Percentiles rank a stretch among this genome's conserved stretches.
phyloP scores from a whole-genome alignment of 92 coral and sea anemone genomes.

The Porites cylindrica region DNA sequence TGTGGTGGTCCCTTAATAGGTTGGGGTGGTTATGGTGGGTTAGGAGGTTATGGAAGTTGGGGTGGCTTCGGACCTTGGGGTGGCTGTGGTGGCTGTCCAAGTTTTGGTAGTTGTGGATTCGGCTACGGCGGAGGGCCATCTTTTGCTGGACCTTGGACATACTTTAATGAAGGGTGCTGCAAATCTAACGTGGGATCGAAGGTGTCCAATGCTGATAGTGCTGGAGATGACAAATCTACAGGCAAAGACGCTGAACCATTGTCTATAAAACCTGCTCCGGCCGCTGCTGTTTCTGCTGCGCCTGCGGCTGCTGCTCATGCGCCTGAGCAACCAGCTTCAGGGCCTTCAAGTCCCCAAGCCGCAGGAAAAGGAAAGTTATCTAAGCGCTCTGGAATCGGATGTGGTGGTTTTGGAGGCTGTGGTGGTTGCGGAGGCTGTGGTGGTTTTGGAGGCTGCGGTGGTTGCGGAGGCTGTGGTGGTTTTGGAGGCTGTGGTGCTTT shows the following conservation, averaged over 20 bases:
- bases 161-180: constrained; percentile 74
- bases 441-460: constrained; percentile 59
- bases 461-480: constrained; percentile 60
- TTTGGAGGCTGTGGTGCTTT: constrained; percentile 60
- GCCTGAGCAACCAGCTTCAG: constrained; percentile 24
- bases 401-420: constrained; percentile 30
- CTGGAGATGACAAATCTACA: constrained; percentile 5
- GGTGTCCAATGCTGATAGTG: constrained; percentile 15
- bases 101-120: constrained; percentile 71
- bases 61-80: constrained; percentile 82
- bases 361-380: constrained; percentile 48
- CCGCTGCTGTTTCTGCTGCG: background rate
- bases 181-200: constrained; percentile 77
- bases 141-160: constrained; percentile 46
- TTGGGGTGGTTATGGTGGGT: constrained; percentile 69
- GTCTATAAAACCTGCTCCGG: constrained; percentile 37
- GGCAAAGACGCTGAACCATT: constrained; percentile 46
- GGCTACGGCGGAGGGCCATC: constrained; percentile 58
- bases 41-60: constrained; percentile 75
- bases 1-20: constrained; percentile 84
- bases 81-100: constrained; percentile 79
- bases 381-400: constrained; percentile 52
- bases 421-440: constrained; percentile 18
- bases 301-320: background rate
- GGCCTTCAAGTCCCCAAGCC: background rate